Evolutionary conservation across 2,888 invertebrate species (phyloP).

Genomic region (Odontocolon sp.): DNA sequence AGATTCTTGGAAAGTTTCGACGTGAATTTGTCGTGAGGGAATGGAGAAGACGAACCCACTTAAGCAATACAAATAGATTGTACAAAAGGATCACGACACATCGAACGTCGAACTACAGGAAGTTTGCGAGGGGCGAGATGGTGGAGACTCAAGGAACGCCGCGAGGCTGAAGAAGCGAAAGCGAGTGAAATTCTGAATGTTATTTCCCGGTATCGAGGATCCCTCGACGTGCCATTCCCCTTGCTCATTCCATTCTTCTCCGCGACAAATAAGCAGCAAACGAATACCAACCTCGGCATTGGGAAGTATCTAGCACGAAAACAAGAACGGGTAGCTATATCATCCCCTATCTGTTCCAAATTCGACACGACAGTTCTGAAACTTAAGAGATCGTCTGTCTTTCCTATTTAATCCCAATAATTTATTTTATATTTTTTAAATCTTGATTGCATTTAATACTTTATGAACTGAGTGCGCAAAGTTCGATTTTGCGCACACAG

Average conservation of each 20-base stretch:
- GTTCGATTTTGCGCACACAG: too few species aligned
- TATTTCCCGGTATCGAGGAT: constrained; percentile 70
- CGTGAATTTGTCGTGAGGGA: constrained; percentile 18
- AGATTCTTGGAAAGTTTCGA: neutral
- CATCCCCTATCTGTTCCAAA: constrained; percentile 28
- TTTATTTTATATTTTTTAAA: too few species aligned
- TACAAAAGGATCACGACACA: constrained; percentile 58
- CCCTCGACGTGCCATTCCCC: constrained; percentile 62
- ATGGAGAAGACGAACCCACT: constrained; percentile 22
- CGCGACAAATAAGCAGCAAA: constrained; percentile 73
- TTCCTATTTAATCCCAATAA: too few species aligned
- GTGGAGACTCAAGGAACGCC: constrained; percentile 49
- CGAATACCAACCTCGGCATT: constrained; percentile 60
- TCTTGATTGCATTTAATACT: too few species aligned
- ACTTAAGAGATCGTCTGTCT: too few species aligned
- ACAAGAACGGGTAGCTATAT: constrained; percentile 4
- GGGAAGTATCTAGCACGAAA: neutral
- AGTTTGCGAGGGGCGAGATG: constrained; percentile 49
- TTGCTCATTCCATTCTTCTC: constrained; percentile 69
- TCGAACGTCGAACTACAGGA: constrained; percentile 64
- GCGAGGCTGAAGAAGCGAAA: constrained; percentile 41
- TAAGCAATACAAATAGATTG: constrained; percentile 56
- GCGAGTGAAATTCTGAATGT: constrained; percentile 61
- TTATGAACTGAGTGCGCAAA: too few species aligned
- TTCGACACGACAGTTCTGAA: neutral